phyloP scores from a whole-genome alignment of 1,140 invertebrate species.

The Drosophila tani region DNA sequence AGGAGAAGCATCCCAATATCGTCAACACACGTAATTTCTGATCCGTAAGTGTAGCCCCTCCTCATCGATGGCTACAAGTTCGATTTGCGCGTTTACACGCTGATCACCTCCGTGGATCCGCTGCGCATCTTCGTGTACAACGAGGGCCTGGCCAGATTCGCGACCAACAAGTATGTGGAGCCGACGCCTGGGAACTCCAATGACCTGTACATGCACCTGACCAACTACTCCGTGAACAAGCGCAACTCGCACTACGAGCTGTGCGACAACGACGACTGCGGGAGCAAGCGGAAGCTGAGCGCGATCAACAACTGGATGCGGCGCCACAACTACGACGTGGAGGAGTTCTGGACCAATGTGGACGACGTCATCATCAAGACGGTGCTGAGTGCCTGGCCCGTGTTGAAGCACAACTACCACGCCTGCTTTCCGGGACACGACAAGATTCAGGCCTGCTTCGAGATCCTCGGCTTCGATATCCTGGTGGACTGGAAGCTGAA shows the following conservation, averaged over 20 bases:
- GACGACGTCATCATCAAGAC: conserved; percentile 97
- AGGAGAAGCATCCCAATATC: neutral
- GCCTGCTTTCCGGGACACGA: conserved; percentile 95
- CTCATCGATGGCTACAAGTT: conserved; percentile 99
- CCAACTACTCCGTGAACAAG: conserved; percentile 98
- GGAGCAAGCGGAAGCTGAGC: conserved; percentile 94
- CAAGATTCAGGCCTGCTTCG: conserved; percentile 94
- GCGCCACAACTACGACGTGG: conserved; percentile 90
- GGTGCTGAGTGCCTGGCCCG: conserved; percentile 92
- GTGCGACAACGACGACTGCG: conserved; percentile 88
- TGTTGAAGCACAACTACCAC: conserved; percentile 94
- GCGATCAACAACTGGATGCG: conserved; percentile 91
- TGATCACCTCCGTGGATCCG: conserved; percentile 97
- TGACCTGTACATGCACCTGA: conserved; percentile 98
- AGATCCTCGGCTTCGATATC: conserved; percentile 95
- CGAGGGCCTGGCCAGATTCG: conserved; percentile 96
- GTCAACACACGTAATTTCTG: neutral
- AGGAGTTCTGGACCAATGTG: conserved; percentile 91
- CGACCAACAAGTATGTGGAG: conserved; percentile 93
- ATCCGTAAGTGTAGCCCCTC: conserved; percentile 87
- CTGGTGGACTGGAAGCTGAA: conserved; percentile 94
- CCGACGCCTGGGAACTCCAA: conserved; percentile 91
- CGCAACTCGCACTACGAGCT: conserved; percentile 91
- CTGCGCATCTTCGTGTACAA: conserved; percentile 97
- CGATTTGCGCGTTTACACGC: conserved; percentile 96